Base-by-base conservation (phyloP, 1,140 invertebrate species). In the Bombus picipes region DNA sequence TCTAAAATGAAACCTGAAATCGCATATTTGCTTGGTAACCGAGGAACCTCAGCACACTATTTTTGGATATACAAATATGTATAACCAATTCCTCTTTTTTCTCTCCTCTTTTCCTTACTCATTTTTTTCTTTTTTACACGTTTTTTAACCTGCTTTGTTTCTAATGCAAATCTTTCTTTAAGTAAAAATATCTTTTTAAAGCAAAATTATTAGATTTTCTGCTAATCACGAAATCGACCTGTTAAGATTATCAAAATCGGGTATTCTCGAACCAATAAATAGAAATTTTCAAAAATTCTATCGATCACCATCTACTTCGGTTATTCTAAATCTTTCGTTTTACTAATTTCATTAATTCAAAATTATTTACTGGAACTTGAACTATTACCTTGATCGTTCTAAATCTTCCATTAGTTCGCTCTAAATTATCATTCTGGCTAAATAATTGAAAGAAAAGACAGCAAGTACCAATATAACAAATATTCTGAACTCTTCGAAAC, bases 51-150 rank as follows among this genome's bases (percentile, higher is more conserved):
- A 5, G 66, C 78, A 57, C 9, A 72, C 79, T 81, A 81, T 59
- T 81, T 81, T 81, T 72, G 68, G 79, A 71, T 34, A 34, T 66
- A 34, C 28, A 47, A 53, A 53, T 53, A 53, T 22, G 47, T 81
- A 81, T 81, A 72, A 47, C 47, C 68, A 18, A 72, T 81, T 81
- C 47, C 37, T 28, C 41, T 72, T 32, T 53, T 22, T 28, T 39
- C 53, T 80, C 32, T 37, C 10, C 28, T 13, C 25, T 25, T 39
- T n/a, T 25, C 0, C 13, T 53, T 75, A 37, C 43, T 10, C n/a
- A 5, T 3, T 25, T 22, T 34, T 66, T 66, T 66, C 1, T 4
- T 22, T 25, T 34, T 34, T 66, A 15, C 13, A 34, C 65, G 32
- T 66, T 32, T 65, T 6, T 37, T 18, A 32, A 37, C 2, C 2